These are phyloP conservation scores for Scaptomyza flava DNA, from an alignment of 2,888 invertebrate genomes.

Conservation along the genomic window DNA sequence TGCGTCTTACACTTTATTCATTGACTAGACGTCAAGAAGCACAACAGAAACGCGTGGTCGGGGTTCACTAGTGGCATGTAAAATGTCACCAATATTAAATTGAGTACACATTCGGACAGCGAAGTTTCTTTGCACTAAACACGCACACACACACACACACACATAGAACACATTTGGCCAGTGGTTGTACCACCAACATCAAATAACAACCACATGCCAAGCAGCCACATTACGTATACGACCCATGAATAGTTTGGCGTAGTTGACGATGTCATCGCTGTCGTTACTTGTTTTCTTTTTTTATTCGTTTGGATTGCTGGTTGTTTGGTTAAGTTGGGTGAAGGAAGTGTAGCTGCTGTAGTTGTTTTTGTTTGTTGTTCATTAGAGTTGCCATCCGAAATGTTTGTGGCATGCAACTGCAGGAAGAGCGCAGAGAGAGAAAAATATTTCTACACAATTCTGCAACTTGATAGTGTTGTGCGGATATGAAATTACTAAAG, in stretches of 20 bases:
- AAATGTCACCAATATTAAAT: not conserved
- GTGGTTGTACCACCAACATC: not conserved
- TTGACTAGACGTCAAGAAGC: no score
- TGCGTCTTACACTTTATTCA: no score
- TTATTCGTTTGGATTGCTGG: constrained; percentile 11
- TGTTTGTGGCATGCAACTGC: constrained; percentile 69
- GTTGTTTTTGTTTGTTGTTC: constrained; percentile 44
- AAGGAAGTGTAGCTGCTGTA: constrained; percentile 16
- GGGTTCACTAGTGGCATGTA: not conserved
- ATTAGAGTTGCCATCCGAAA: constrained; percentile 62
- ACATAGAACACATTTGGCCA: not conserved
- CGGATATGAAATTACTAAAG: not conserved
- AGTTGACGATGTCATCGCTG: constrained; percentile 63
- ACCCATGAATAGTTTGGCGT: constrained; percentile 67
- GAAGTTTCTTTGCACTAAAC: not conserved
- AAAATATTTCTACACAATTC: not conserved
- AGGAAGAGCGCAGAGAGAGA: constrained; percentile 34
- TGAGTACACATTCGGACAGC: not conserved
- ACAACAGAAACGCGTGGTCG: no score
- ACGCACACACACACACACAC: not conserved
- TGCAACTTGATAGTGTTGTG: not conserved
- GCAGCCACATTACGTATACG: constrained; percentile 67
- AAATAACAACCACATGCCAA: constrained; percentile 2
- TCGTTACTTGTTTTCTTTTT: constrained; percentile 18
- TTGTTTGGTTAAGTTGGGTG: not conserved